Evolutionary conservation across 2,113 vertebrate species (phyloP).

Genomic region (Sphaerodactylus townsendi): DNA sequence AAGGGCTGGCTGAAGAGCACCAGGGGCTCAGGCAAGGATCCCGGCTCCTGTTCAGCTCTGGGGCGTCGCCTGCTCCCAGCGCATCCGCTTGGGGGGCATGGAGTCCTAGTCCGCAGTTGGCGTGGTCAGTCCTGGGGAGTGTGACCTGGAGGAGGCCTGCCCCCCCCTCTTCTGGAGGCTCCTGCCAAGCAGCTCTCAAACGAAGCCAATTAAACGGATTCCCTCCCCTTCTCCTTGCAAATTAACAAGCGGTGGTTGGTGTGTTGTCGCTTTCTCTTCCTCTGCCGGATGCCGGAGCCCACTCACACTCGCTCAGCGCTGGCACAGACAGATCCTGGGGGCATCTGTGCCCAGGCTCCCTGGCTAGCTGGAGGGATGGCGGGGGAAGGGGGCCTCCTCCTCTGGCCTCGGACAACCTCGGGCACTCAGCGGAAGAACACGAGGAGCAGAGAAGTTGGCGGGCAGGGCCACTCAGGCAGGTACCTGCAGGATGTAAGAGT

Average conservation of each 20-base stretch:
- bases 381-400: background rate
- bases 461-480: background rate
- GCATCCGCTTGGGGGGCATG: too few species aligned
- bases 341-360: fast-evolving
- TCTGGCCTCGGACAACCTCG: background rate
- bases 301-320: background rate
- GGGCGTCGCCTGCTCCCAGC: background rate
- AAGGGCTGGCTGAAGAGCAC: background rate
- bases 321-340: background rate
- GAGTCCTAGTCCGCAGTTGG: background rate
- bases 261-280: background rate
- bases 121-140: background rate
- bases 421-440: background rate
- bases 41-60: background rate
- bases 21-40: too few species aligned
- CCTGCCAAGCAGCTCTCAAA: background rate
- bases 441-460: background rate
- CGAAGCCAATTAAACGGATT: background rate
- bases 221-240: background rate
- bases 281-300: background rate
- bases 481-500: background rate
- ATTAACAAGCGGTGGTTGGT: background rate
- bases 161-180: background rate
- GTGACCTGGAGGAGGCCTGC: background rate
- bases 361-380: background rate